These are phyloP conservation scores for Pollenia angustigena DNA, from an alignment of 2,888 invertebrate species.

Conservation along the genomic window DNA sequence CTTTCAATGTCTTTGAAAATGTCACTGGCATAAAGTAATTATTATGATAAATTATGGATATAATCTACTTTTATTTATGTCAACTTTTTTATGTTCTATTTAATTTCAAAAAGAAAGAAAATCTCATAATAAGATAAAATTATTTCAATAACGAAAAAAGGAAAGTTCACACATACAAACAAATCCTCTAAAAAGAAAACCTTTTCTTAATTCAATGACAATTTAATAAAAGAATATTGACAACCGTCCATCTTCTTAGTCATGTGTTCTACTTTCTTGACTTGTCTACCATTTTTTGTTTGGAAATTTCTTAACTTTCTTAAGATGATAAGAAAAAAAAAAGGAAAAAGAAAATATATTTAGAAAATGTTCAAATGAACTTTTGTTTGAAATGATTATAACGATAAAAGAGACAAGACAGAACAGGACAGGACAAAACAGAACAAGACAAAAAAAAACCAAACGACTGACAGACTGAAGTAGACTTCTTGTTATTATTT, in stretches of 20 bases:
- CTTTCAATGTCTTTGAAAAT: not conserved
- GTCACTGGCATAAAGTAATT: not conserved
- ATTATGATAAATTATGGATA: not conserved
- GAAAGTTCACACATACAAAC: not conserved
- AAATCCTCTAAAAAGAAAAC: not conserved
- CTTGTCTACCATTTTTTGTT: conserved; percentile 18
- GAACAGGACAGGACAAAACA: not conserved
- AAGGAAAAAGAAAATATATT: conserved; percentile 5
- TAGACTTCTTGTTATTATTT: not conserved
- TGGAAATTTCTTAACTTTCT: conserved; percentile 6
- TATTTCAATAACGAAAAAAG: not conserved
- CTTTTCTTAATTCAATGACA: conserved; percentile 3
- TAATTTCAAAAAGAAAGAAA: not conserved
- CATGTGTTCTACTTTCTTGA: not conserved
- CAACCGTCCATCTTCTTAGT: not conserved
- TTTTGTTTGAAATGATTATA: conserved; percentile 24
- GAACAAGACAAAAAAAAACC: not conserved
- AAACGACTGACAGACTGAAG: not conserved
- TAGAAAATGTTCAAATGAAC: conserved; percentile 8
- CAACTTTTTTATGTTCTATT: not conserved
- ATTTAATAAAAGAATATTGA: conserved; percentile 13
- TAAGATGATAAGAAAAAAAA: not conserved
- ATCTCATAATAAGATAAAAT: not conserved
- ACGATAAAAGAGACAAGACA: conserved; percentile 7
- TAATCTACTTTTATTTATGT: not conserved